Percentiles rank a stretch among this genome's conserved stretches.
phyloP scores from a whole-genome alignment of 64 coral and sea anemone species.

The Acropora yongei region DNA sequence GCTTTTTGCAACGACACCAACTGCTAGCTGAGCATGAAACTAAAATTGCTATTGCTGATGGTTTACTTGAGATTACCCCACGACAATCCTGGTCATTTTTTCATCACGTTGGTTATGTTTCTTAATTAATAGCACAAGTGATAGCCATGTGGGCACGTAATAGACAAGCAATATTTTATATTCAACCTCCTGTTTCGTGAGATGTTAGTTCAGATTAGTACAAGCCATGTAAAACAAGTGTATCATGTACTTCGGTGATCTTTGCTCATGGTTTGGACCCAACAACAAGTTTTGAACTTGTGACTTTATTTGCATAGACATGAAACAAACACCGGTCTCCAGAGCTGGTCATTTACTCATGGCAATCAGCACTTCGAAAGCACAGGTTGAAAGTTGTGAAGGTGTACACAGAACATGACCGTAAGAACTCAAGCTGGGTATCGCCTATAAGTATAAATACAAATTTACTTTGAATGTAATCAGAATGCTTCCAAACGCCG shows the following conservation, averaged over 20 bases:
- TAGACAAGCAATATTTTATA: neutral
- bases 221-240: neutral
- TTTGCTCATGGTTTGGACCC: slow-evolving; percentile 16
- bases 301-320: slow-evolving; percentile 3
- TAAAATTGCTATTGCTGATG: slow-evolving; percentile 38
- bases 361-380: slow-evolving; percentile 9
- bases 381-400: neutral
- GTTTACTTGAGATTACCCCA: slow-evolving; percentile 17
- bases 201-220: neutral
- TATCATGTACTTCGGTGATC: slow-evolving; percentile 11
- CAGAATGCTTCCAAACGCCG: slow-evolving; percentile 2
- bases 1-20: slow-evolving; percentile 31
- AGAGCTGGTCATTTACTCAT: too few relatives aligned
- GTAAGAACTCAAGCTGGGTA: slow-evolving; percentile 9
- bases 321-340: slow-evolving; percentile 2
- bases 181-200: slow-evolving; percentile 10
- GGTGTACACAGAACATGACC: slow-evolving; percentile 6
- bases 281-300: neutral
- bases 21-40: slow-evolving; percentile 39
- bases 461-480: slow-evolving; percentile 7
- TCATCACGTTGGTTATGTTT: slow-evolving; percentile 15
- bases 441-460: slow-evolving; percentile 2
- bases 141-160: neutral
- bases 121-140: neutral
- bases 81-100: slow-evolving; percentile 21